Conservation (phyloP, 2,888 invertebrate genomes). For the Steromphala cineraria region DNA sequence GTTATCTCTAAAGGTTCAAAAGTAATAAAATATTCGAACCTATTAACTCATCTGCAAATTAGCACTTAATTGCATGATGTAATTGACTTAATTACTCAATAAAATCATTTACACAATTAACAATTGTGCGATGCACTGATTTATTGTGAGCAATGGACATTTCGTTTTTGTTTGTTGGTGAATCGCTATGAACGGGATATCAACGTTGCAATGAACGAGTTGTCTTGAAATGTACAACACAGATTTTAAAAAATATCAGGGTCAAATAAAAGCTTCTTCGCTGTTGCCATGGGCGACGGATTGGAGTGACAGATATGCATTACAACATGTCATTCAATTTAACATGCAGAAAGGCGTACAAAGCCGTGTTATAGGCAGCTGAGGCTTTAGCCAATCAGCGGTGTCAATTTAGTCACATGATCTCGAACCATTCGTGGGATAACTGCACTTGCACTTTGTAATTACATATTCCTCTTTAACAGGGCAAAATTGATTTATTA, state of each 20-base stretch:
- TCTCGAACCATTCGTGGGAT: background rate
- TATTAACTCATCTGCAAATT: too few species aligned
- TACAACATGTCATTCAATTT: conserved; percentile 14
- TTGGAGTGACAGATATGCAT: conserved; percentile 17
- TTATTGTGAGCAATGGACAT: too few species aligned
- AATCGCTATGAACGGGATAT: background rate
- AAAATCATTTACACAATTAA: too few species aligned
- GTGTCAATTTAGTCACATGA: conserved; percentile 2
- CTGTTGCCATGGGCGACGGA: conserved; percentile 1
- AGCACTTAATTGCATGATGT: too few species aligned
- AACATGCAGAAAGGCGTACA: background rate
- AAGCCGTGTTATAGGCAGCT: background rate
- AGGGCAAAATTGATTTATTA: background rate
- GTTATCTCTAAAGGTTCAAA: too few species aligned
- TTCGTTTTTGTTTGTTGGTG: too few species aligned
- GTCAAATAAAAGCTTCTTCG: conserved; percentile 13
- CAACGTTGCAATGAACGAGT: conserved; percentile 1
- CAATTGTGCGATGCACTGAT: too few species aligned
- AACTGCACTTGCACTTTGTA: conserved; percentile 9
- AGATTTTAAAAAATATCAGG: conserved; percentile 8
- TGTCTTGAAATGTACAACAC: background rate
- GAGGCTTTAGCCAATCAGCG: background rate
- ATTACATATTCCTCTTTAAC: conserved; percentile 9
- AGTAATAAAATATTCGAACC: too few species aligned
- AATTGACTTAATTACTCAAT: too few species aligned